phyloP scores from a whole-genome alignment of 2,113 vertebrate species.

The Pitta sordida region DNA sequence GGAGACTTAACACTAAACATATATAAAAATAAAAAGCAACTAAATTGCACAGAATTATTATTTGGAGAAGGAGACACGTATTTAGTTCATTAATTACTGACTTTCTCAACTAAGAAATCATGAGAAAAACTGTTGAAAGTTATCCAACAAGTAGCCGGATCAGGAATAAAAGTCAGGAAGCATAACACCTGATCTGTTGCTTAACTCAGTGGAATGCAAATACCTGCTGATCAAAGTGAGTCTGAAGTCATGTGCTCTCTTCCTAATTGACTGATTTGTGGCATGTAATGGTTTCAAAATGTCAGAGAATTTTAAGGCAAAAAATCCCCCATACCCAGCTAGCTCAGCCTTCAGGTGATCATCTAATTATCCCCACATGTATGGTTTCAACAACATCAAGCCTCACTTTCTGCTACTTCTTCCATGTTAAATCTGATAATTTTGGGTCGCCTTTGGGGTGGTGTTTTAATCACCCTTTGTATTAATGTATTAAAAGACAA shows the following conservation, averaged over 20 bases:
- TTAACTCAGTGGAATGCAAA: background rate
- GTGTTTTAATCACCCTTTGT: background rate
- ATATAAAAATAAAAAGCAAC: background rate
- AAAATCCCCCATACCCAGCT: background rate
- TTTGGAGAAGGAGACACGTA: background rate
- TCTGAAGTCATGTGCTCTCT: background rate
- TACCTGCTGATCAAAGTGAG: background rate
- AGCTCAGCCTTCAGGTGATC: background rate
- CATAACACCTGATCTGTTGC: background rate
- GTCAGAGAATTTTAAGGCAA: background rate
- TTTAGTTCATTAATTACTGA: background rate
- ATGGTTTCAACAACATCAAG: background rate
- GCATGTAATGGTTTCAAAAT: background rate
- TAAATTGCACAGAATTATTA: background rate
- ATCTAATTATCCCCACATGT: background rate
- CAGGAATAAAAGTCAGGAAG: background rate
- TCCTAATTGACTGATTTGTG: background rate
- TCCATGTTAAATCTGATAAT: background rate
- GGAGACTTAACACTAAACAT: background rate
- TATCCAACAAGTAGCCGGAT: background rate
- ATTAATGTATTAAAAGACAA: background rate
- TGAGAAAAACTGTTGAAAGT: background rate
- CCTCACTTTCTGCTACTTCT: background rate
- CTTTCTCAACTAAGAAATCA: background rate
- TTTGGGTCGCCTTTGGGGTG: background rate